Conservation (phyloP, 2,797 vertebrate species). For the Sciaenops ocellatus region DNA sequence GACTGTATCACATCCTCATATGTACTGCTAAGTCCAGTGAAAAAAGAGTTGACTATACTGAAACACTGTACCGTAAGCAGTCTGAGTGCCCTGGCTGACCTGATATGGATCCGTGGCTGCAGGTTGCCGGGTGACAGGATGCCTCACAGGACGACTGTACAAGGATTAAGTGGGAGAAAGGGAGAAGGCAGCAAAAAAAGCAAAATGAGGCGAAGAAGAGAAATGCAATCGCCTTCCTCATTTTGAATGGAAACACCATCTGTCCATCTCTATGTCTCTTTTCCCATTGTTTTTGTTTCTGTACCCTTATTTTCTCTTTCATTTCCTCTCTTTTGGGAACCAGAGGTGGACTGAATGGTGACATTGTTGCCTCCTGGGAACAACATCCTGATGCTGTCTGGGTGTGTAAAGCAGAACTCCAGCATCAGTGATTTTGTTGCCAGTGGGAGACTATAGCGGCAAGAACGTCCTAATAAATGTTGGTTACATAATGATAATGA, state of each 20-base stretch:
- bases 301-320: neutral
- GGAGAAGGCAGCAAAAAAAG: neutral
- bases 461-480: constrained; percentile 15
- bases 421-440: constrained; percentile 98
- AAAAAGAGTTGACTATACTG: constrained; percentile 71
- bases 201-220: constrained; percentile 23
- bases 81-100: constrained; percentile 35
- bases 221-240: constrained; percentile 19
- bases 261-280: constrained; percentile 61
- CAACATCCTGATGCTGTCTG: constrained; percentile 94
- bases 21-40: constrained; percentile 69
- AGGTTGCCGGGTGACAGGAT: constrained; percentile 15
- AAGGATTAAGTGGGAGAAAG: neutral
- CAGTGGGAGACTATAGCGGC: constrained; percentile 83
- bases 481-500: neutral
- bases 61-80: constrained; percentile 55
- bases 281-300: neutral
- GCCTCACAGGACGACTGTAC: neutral
- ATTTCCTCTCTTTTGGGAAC: constrained; percentile 3
- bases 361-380: constrained; percentile 86
- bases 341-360: constrained; percentile 71
- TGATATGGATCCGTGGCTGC: constrained; percentile 13
- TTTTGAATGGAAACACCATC: constrained; percentile 73
- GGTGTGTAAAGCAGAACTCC: constrained; percentile 90
- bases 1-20: constrained; percentile 54